Evolutionary conservation across 1,140 invertebrate genomes (phyloP), one percentile per base, ranked within the genome.

Genomic region (Phenacoccus solenopsis): DNA sequence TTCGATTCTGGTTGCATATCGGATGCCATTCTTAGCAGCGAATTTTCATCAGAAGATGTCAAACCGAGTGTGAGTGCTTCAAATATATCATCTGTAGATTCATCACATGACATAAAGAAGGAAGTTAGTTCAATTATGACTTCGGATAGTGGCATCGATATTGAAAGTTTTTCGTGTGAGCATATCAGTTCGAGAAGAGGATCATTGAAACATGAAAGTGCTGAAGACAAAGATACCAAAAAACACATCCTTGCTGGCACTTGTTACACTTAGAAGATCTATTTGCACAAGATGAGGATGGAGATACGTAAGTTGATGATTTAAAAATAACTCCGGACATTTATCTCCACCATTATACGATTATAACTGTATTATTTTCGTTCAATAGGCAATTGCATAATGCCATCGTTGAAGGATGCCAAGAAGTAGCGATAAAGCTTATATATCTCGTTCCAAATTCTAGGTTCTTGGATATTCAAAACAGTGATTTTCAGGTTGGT

Each of bases 281-380:
- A 59, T 71, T 61, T 24, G 27, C 32, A 27, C 71, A 56, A 16
- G 35, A 71, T 64, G 71, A 71, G 9, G 68, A 71, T 28, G 71
- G 71, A 30, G 59, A 71, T 35, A 71, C 71, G 71, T 71, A 71
- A 38, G 71, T 71, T 64, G 22, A 0, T 28, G 28, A 28, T 56
- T 56, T 56, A 56, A 61, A 61, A 61, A 61, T 9, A 21, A 7
- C 9, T 61, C 57, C 7, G 9, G 9, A 61, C 7, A 12, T 61
- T 61, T 13, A 61, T 22, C 22, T 61, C 9, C 57, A 12, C 13
- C 22, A 22, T 9, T 21, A n/a, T 22, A 9, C 22, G 22, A 61
- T 61, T 7, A 61, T 12, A 61, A n/a, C 7, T 61, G 9, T 9
- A 9, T 61, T n/a, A 61, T 61, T 61, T 7, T n/a, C 13, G 13